Base-by-base conservation (phyloP, 2,888 invertebrate genomes). In the Drosophila vallismaia region DNA sequence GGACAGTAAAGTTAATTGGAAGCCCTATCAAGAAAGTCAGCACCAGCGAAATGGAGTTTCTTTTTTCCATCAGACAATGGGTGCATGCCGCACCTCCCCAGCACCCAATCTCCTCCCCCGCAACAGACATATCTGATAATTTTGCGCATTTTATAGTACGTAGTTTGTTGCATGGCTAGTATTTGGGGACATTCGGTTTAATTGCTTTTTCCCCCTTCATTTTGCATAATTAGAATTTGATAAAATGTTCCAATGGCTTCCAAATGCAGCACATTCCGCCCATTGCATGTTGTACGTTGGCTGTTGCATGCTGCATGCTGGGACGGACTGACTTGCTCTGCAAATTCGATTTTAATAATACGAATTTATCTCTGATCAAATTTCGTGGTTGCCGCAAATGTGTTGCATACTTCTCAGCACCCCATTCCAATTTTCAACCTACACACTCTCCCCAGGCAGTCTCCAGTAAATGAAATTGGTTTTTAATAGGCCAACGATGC, bases 321-420 rank as follows among this genome's bases (percentile, higher is more conserved):
- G 36, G n/a, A 14, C 40, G 14, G 4, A 33, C 31, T 31, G 67
- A 66, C 67, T 64, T 57, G 64, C 71, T 73, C 63, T 75, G 78
- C 68, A 86, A 87, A 88, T 85, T 88, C 64, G 76, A 88, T 86
- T 87, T 87, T 80, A 88, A 88, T 88, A 80, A 80, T 86, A 84
- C 71, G 64, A 76, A 86, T 77, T 84, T 81, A 84, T 86, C 70
- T 75, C 64, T 66, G 64, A 71, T 73, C 71, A 75, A 75, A 75
- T 77, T 64, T 76, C 67, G 77, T 71, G 72, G 84, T 57, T 50
- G 70, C 71, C 53, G 59, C 67, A 46, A 76, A 60, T 66, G 57
- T 78, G 79, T 45, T 68, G 63, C 60, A 60, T 53, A 72, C 63
- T 44, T 24, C 44, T 44, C 44, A 9, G 9, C 44, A 14, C 19